Evolutionary conservation across 2,888 invertebrate species (phyloP).

Genomic region (Anodontia alba): DNA sequence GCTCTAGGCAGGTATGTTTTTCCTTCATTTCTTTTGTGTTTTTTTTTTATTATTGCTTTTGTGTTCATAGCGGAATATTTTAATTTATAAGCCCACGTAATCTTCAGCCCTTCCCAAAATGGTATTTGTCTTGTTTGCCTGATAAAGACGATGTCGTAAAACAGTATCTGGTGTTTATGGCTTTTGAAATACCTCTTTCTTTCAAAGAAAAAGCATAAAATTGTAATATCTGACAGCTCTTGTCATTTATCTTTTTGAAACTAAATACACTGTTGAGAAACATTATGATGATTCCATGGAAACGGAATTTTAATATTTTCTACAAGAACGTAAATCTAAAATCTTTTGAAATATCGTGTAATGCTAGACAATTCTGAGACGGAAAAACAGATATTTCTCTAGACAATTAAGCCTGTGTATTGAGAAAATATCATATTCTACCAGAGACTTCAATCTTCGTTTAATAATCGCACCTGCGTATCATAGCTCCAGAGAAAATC

Average conservation of each 20-base stretch:
- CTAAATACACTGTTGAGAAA: not conserved
- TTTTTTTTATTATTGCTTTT: too few relatives aligned
- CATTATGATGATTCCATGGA: not conserved
- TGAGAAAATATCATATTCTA: not conserved
- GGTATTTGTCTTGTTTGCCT: too few relatives aligned
- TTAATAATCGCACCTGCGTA: not conserved
- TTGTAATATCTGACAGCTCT: not conserved
- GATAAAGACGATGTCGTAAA: too few relatives aligned
- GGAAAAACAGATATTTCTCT: not conserved
- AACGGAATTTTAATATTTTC: slow-evolving; percentile 12
- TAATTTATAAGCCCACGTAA: too few relatives aligned
- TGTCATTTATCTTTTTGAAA: not conserved
- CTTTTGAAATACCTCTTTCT: too few relatives aligned
- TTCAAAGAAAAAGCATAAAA: too few relatives aligned
- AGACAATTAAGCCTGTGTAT: not conserved
- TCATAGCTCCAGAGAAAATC: too few relatives aligned
- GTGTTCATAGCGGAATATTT: too few relatives aligned
- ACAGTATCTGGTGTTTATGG: too few relatives aligned
- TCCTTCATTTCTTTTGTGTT: too few relatives aligned
- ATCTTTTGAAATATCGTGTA: slow-evolving; percentile 11
- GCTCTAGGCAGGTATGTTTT: too few relatives aligned
- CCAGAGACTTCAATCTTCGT: not conserved
- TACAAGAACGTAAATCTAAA: not conserved
- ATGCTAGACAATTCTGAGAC: not conserved
- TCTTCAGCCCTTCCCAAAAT: too few relatives aligned